These are phyloP conservation scores for Xylota segnis DNA, from an alignment of 2,888 invertebrate species.

Conservation along the genomic window DNA sequence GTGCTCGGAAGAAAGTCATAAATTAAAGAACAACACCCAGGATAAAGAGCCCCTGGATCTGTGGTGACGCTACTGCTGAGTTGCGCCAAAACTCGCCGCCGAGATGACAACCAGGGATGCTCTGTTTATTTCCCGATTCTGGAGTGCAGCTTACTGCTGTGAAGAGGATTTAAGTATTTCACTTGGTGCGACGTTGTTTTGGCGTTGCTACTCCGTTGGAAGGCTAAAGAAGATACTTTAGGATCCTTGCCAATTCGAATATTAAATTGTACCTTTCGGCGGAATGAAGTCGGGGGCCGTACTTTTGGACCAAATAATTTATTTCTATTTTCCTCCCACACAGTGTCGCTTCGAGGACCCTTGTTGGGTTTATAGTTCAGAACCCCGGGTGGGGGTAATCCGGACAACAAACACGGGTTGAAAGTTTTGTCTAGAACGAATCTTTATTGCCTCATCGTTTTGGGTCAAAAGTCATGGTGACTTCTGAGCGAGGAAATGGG, in stretches of 20 bases:
- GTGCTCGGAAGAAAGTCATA: conserved; percentile 80
- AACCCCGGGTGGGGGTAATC: background rate
- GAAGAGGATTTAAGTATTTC: conserved; percentile 24
- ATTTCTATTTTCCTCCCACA: conserved; percentile 25
- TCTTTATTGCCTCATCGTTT: conserved; percentile 13
- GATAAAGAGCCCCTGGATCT: conserved; percentile 70
- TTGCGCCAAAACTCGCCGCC: conserved; percentile 38
- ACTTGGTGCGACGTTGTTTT: conserved; percentile 37
- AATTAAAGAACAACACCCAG: conserved; percentile 82
- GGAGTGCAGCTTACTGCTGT: conserved; percentile 34
- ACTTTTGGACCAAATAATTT: conserved; percentile 34
- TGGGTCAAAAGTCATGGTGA: background rate
- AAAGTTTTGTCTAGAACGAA: conserved; percentile 40
- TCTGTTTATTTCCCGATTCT: conserved; percentile 28
- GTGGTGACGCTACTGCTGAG: conserved; percentile 57
- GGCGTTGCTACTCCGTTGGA: background rate
- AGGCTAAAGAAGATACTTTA: conserved; percentile 17
- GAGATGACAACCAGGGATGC: conserved; percentile 27
- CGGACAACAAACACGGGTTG: conserved; percentile 13
- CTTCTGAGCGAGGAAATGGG: background rate
- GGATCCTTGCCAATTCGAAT: conserved; percentile 50
- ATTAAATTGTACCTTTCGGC: conserved; percentile 48
- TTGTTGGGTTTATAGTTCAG: conserved; percentile 29
- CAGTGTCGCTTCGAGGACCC: conserved; percentile 21
- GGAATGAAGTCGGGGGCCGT: background rate